Evolutionary conservation across 2,888 invertebrate species (phyloP).

Genomic region (Spilosoma lubricipeda): DNA sequence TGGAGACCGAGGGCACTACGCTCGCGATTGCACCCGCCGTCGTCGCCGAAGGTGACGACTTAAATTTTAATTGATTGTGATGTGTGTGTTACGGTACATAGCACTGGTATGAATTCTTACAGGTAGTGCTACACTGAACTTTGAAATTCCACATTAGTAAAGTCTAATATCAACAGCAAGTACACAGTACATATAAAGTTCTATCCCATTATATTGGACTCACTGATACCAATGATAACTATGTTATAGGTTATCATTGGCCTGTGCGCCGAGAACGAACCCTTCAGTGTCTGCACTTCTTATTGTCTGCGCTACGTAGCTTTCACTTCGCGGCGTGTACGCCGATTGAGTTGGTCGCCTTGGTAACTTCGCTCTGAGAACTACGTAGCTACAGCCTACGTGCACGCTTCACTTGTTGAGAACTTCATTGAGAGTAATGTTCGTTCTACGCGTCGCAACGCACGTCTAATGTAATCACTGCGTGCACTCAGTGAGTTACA

Average conservation of each 20-base stretch:
- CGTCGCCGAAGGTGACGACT: conserved; percentile 84
- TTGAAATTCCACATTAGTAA: background rate
- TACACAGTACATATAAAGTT: conserved; percentile 59
- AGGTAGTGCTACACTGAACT: conserved; percentile 23
- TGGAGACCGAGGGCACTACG: conserved; percentile 97
- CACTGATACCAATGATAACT: conserved; percentile 86
- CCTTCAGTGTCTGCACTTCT: conserved; percentile 86
- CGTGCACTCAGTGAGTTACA: conserved; percentile 86
- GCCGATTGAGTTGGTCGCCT: conserved; percentile 81
- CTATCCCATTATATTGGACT: conserved; percentile 73
- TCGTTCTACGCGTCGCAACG: conserved; percentile 79
- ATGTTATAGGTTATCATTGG: conserved; percentile 87
- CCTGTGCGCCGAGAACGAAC: conserved; percentile 86
- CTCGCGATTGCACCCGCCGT: conserved; percentile 94
- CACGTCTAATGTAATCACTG: conserved; percentile 84
- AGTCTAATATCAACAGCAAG: background rate
- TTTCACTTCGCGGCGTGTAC: conserved; percentile 84
- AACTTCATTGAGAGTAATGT: conserved; percentile 81
- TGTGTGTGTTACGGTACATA: conserved; percentile 28
- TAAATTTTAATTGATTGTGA: conserved; percentile 26
- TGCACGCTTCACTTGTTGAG: conserved; percentile 80
- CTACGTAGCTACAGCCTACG: conserved; percentile 83
- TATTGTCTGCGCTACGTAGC: conserved; percentile 86
- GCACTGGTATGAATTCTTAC: conserved; percentile 68
- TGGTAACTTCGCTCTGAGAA: conserved; percentile 74